A percentile compares a stretch with the other conserved stretches of the same genome.
Conservation (phyloP, 1,140 invertebrate genomes). For the Tetramorium alpestre region DNA sequence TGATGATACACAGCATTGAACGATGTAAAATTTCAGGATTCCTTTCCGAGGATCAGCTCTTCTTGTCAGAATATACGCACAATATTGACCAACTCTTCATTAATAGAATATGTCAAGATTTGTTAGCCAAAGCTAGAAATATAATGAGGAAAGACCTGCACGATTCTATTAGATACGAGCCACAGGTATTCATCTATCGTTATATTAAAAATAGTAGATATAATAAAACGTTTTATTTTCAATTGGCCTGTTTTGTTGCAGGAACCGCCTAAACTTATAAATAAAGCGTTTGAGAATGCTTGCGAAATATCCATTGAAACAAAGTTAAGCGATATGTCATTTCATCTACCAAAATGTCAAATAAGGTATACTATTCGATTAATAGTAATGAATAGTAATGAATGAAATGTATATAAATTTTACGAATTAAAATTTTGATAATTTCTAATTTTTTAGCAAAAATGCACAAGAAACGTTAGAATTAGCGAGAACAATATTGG, state of each 20-base stretch:
- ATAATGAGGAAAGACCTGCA: slow-evolving; percentile 94
- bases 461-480: slow-evolving; percentile 89
- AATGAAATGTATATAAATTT: background rate
- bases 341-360: slow-evolving; percentile 88
- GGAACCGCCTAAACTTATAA: slow-evolving; percentile 80
- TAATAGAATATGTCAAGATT: slow-evolving; percentile 91
- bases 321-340: slow-evolving; percentile 80
- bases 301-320: slow-evolving; percentile 64
- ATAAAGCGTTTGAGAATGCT: slow-evolving; percentile 69
- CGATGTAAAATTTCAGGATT: slow-evolving; percentile 82
- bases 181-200: slow-evolving; percentile 68
- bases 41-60: slow-evolving; percentile 82
- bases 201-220: background rate
- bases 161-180: slow-evolving; percentile 88
- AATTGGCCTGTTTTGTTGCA: slow-evolving; percentile 25
- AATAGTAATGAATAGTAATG: slow-evolving; percentile 66
- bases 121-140: slow-evolving; percentile 89
- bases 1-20: background rate
- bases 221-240: background rate
- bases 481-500: slow-evolving; percentile 90
- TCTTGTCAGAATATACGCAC: slow-evolving; percentile 88
- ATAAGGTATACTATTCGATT: slow-evolving; percentile 86
- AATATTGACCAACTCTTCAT: slow-evolving; percentile 93
- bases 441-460: slow-evolving; percentile 72
- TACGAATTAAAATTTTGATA: background rate